Percentiles rank a stretch among this genome's conserved stretches.
Evolutionary conservation across 1,140 invertebrate genomes (phyloP).

Genomic region (Sipha flava): DNA sequence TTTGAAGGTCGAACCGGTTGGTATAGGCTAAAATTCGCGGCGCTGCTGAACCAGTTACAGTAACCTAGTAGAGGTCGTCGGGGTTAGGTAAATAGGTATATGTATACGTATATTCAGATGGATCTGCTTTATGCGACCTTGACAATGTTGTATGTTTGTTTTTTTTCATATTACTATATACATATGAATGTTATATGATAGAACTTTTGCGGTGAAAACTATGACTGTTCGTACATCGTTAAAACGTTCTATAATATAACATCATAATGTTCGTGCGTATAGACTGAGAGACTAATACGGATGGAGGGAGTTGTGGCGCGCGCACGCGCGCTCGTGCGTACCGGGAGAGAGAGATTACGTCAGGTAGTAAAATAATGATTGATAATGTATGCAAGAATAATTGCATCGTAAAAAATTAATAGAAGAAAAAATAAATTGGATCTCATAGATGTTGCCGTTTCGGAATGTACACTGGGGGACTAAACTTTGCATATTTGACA

Average conservation of each 20-base stretch:
- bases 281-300: too few relatives aligned
- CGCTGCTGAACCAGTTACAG: constrained; percentile 1
- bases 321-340: too few relatives aligned
- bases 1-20: constrained; percentile 13
- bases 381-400: background rate
- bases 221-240: background rate
- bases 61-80: constrained; percentile 17
- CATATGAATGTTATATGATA: background rate
- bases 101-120: background rate
- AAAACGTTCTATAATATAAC: too few relatives aligned
- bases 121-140: background rate
- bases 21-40: background rate
- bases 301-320: too few relatives aligned
- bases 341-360: background rate
- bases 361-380: background rate
- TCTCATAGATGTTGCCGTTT: too few relatives aligned
- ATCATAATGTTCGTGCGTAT: too few relatives aligned
- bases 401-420: too few relatives aligned
- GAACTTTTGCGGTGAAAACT: background rate
- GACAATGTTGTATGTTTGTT: background rate
- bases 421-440: too few relatives aligned
- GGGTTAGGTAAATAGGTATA: background rate
- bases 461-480: too few relatives aligned
- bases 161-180: too few relatives aligned
- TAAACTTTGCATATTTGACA: too few relatives aligned